Conservation (phyloP, 2,797 vertebrate genomes). For the Labroides dimidiatus region DNA sequence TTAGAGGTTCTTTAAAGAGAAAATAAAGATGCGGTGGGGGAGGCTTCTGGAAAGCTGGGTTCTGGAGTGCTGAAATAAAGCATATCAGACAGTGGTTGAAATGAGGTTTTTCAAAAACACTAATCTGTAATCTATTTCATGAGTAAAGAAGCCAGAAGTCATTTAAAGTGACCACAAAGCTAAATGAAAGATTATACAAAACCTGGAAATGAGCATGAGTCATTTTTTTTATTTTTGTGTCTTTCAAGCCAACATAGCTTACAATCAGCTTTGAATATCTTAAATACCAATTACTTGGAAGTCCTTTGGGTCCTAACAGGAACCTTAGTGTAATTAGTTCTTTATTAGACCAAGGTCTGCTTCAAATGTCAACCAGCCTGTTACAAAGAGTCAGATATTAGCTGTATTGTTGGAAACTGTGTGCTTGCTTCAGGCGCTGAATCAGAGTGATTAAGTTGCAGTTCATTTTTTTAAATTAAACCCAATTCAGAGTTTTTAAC, state of each 20-base stretch:
- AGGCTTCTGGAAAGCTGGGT: too few species aligned
- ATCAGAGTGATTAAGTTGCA: conserved; percentile 29
- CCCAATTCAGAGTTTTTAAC: not conserved
- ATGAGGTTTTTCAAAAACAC: too few species aligned
- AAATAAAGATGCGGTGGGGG: too few species aligned
- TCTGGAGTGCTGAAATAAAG: too few species aligned
- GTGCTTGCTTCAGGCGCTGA: conserved; percentile 5
- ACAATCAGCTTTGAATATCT: not conserved
- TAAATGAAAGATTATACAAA: too few species aligned
- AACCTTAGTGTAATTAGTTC: conserved; percentile 31
- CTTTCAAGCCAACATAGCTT: too few species aligned
- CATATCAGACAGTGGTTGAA: too few species aligned
- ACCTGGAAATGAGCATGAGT: not conserved
- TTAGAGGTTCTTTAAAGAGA: too few species aligned
- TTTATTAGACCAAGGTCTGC: conserved; percentile 31
- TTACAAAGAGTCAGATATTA: conserved; percentile 1
- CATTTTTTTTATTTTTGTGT: too few species aligned
- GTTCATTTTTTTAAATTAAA: conserved; percentile 26
- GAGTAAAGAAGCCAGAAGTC: too few species aligned
- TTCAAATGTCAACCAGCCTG: conserved; percentile 53
- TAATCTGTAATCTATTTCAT: too few species aligned
- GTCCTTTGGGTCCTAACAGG: conserved; percentile 10
- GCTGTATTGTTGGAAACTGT: not conserved
- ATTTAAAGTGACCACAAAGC: too few species aligned
- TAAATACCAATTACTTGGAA: conserved; percentile 5